Evolutionary conservation across 2,888 invertebrate species (phyloP).

Genomic region (Macropis europaea): DNA sequence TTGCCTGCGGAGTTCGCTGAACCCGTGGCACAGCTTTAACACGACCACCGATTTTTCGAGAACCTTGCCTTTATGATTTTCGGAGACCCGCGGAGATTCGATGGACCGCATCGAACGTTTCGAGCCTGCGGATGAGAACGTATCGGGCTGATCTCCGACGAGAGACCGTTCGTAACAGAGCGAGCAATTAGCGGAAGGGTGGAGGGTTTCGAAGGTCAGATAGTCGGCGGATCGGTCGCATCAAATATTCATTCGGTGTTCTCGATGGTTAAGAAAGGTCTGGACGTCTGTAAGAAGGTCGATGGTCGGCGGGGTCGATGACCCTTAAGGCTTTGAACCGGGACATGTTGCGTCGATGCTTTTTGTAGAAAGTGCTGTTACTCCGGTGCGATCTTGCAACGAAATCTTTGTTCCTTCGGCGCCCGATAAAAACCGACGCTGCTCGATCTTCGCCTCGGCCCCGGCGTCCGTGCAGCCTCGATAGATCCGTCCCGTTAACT

Average conservation of each 20-base stretch:
- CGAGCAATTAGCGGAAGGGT: neutral
- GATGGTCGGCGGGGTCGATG: constrained; percentile 59
- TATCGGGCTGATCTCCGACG: too few relatives aligned
- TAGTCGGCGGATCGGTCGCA: constrained; percentile 13
- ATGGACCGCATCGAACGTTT: too few relatives aligned
- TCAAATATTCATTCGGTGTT: constrained; percentile 53
- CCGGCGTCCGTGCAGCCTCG: neutral
- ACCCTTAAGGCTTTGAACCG: constrained; percentile 63
- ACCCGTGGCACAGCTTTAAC: neutral
- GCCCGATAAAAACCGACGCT: neutral
- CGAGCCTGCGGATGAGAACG: too few relatives aligned
- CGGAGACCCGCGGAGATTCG: too few relatives aligned
- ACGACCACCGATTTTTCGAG: too few relatives aligned
- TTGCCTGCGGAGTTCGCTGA: neutral
- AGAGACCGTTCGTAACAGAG: neutral
- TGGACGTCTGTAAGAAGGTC: constrained; percentile 63
- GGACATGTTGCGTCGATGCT: constrained; percentile 62
- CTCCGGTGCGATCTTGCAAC: constrained; percentile 38
- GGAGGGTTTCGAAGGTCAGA: constrained; percentile 27
- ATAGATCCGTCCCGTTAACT: constrained; percentile 12
- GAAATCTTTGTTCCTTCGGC: constrained; percentile 32
- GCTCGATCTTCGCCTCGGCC: neutral
- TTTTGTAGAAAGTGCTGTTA: constrained; percentile 63
- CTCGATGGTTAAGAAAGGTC: constrained; percentile 62
- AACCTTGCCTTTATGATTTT: too few relatives aligned